Evolutionary conservation across 37 sponge, comb jelly and placozoan species (phyloP), one percentile per base, ranked within the genome.

Genomic region (Halichondria panicea): DNA sequence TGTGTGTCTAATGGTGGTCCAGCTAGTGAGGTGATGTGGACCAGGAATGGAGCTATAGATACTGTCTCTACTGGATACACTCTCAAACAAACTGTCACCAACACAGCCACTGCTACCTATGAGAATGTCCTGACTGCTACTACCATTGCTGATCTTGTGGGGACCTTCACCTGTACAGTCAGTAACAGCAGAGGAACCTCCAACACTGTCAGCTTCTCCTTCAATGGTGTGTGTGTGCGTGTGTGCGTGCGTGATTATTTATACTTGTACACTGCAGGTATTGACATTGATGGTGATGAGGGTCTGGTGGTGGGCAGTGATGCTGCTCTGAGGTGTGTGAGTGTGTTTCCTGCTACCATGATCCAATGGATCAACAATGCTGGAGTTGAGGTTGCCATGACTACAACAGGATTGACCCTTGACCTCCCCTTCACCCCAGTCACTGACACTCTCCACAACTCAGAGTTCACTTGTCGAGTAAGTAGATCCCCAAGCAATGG

Each of bases 1-100:
- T 76, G 76, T 40, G 63, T 53, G 32, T 63, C 64, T 43, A 63
- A 34, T 76, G 65, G 76, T 58, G 48, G 64, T 58, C 76, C 76
- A 28, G 28, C 44, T 48, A 60, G n/a, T 48, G 15, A 48, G 36
- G 76, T 76, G 53, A 43, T 37, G 24, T 76, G 76, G 76, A 46
- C 19, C 21, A 63, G 34, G 50, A 42, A 76, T 76, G 76, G 76
- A n/a, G n/a, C n/a, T n/a, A n/a, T n/a, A n/a, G n/a, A n/a, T n/a
- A n/a, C n/a, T n/a, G n/a, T n/a, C n/a, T n/a, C n/a, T n/a, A n/a
- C n/a, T n/a, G n/a, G n/a, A n/a, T n/a, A n/a, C n/a, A n/a, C n/a
- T n/a, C n/a, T n/a, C n/a, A n/a, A n/a, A n/a, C 54, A 52, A 37
- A 46, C 21, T 3, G 28, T 70, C 12, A 9, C 37, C 4, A 54